These are phyloP conservation scores for Volucella inanis DNA, from an alignment of 2,888 invertebrate genomes.

Conservation along the genomic window DNA sequence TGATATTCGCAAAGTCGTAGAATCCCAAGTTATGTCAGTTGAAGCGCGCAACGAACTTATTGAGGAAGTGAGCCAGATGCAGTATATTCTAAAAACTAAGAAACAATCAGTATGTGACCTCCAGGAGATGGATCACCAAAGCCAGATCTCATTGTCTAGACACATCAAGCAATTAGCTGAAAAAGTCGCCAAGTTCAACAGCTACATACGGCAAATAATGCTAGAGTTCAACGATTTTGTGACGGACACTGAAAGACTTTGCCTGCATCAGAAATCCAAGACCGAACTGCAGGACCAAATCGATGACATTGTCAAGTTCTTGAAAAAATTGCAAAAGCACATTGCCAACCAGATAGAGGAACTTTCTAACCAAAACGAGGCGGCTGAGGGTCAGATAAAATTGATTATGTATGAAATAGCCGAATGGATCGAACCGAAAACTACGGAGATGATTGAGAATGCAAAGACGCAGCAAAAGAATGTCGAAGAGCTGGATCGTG, in stretches of 20 bases:
- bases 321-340: constrained; percentile 41
- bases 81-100: constrained; percentile 76
- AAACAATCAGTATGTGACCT: constrained; percentile 77
- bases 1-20: constrained; percentile 70
- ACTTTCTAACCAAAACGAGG: constrained; percentile 23
- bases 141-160: constrained; percentile 78
- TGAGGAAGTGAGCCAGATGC: constrained; percentile 76
- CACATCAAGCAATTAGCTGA: constrained; percentile 78
- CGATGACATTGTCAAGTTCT: constrained; percentile 1
- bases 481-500: constrained; percentile 44
- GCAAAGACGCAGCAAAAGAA: constrained; percentile 27
- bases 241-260: constrained; percentile 51
- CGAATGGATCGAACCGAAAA: constrained; percentile 58
- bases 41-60: constrained; percentile 77
- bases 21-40: constrained; percentile 72
- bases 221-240: constrained; percentile 43
- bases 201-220: constrained; percentile 49
- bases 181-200: constrained; percentile 70
- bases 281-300: constrained; percentile 42
- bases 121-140: constrained; percentile 77
- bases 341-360: constrained; percentile 30
- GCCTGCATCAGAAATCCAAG: constrained; percentile 58
- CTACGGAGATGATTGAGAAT: constrained; percentile 19
- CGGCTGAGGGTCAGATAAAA: constrained; percentile 38
- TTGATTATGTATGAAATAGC: constrained; percentile 53